A percentile compares a stretch with the other conserved stretches of the same genome.
These are phyloP conservation scores for Myripristis jacobus DNA, from an alignment of 2,797 vertebrate species.

Conservation along the genomic window DNA sequence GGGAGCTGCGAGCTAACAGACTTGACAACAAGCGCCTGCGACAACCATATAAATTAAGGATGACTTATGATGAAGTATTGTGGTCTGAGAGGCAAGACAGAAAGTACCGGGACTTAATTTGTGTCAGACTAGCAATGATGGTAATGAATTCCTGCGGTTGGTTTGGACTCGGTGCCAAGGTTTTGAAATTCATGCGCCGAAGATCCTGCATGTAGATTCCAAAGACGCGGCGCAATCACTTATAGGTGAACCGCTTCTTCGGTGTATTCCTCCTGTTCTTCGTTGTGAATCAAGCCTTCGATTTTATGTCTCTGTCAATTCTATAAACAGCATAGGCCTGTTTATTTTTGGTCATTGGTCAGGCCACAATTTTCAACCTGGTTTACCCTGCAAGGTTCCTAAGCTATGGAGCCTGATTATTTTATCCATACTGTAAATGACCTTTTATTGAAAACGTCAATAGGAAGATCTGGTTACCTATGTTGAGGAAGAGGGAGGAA, in stretches of 20 bases:
- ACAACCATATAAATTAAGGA: constrained; percentile 81
- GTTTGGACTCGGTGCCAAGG: constrained; percentile 71
- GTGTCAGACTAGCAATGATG: constrained; percentile 81
- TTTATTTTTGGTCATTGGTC: constrained; percentile 43
- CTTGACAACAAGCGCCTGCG: constrained; percentile 76
- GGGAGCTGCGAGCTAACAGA: constrained; percentile 70
- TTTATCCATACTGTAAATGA: constrained; percentile 82
- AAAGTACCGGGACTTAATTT: constrained; percentile 84
- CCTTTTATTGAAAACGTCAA: constrained; percentile 85
- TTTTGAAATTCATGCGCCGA: constrained; percentile 71
- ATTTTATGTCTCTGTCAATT: constrained; percentile 68
- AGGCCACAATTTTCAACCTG: constrained; percentile 60
- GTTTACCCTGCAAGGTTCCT: constrained; percentile 61
- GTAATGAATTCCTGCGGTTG: constrained; percentile 85
- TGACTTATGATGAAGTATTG: constrained; percentile 83
- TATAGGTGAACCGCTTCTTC: constrained; percentile 43
- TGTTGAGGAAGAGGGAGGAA: constrained; percentile 75
- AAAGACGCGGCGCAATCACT: constrained; percentile 48
- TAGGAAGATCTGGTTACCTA: constrained; percentile 84
- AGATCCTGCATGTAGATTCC: constrained; percentile 63
- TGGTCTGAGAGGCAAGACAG: constrained; percentile 79
- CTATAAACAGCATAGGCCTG: constrained; percentile 43
- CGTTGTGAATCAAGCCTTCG: constrained; percentile 54
- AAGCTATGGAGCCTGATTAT: constrained; percentile 71
- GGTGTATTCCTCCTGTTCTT: constrained; percentile 51